These are phyloP conservation scores for Lagorchestes hirsutus DNA, from an alignment of 2,797 vertebrate genomes.

Conservation along the genomic window DNA sequence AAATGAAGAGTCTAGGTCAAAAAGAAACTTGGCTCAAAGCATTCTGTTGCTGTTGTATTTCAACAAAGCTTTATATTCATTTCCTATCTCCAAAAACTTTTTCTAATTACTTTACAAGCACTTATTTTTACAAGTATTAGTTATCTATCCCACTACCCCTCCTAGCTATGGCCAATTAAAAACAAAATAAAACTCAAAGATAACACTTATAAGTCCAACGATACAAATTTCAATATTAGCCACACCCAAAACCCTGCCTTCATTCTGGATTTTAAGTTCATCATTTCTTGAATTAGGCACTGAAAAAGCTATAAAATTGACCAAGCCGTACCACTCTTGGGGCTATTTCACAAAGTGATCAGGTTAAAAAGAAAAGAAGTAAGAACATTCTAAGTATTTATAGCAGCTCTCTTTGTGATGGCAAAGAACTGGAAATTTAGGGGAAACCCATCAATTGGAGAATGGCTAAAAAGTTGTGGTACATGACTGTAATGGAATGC, in stretches of 20 bases:
- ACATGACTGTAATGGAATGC: background rate
- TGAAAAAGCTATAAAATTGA: background rate
- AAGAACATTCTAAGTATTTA: background rate
- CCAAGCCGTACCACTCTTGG: no score
- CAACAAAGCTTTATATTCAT: background rate
- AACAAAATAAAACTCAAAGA: background rate
- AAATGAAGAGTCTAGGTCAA: constrained; percentile 19
- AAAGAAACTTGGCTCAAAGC: background rate
- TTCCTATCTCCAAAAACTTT: background rate
- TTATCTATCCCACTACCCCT: background rate
- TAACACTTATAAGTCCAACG: background rate
- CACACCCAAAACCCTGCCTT: background rate
- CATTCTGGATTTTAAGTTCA: background rate
- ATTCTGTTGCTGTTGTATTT: background rate
- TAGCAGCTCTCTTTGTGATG: background rate
- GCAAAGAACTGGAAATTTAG: background rate
- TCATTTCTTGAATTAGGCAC: background rate
- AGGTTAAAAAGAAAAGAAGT: background rate
- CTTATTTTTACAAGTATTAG: constrained; percentile 1
- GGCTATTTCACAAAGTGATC: background rate
- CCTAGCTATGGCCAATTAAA: background rate
- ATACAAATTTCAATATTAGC: background rate
- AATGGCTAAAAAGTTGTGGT: background rate
- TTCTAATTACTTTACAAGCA: background rate
- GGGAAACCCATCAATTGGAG: background rate